phyloP scores from a whole-genome alignment of 2,888 invertebrate species.

The Drosophila melanosoma region DNA sequence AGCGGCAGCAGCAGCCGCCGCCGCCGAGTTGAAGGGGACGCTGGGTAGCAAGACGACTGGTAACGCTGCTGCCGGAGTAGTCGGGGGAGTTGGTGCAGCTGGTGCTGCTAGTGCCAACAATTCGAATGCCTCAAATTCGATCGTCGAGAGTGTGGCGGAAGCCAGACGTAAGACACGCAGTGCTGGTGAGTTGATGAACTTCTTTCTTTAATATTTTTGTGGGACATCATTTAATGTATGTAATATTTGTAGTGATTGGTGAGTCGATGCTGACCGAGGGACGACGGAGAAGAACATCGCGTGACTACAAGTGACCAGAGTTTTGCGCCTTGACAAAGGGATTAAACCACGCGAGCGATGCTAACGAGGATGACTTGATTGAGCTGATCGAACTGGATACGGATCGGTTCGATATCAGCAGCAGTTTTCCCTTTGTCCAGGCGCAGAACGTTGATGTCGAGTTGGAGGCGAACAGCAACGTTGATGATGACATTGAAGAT shows the following conservation, averaged over 20 bases:
- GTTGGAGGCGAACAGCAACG: constrained; percentile 32
- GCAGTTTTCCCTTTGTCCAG: constrained; percentile 79
- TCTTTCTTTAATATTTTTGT: too few species aligned
- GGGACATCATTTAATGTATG: neutral
- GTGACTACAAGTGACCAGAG: constrained; percentile 91
- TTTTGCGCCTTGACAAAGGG: constrained; percentile 85
- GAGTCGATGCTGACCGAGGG: constrained; percentile 83
- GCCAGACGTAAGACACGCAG: constrained; percentile 89
- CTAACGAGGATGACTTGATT: constrained; percentile 70
- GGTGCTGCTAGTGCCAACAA: constrained; percentile 25
- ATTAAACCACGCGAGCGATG: constrained; percentile 68
- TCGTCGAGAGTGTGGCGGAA: constrained; percentile 77
- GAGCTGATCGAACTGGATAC: constrained; percentile 66
- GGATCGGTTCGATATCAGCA: constrained; percentile 59
- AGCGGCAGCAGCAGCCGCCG: constrained; percentile 70
- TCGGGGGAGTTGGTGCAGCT: constrained; percentile 4
- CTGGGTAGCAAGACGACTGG: constrained; percentile 30
- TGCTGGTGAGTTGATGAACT: constrained; percentile 86
- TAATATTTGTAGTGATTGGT: constrained; percentile 78
- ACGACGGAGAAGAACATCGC: constrained; percentile 88
- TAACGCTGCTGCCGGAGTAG: constrained; percentile 11
- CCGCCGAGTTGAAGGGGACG: constrained; percentile 61
- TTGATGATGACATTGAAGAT: constrained; percentile 35
- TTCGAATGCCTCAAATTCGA: constrained; percentile 64
- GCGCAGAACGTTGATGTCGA: constrained; percentile 68